phyloP scores from a whole-genome alignment of 2,113 vertebrate genomes.

The Triplophysa rosa region DNA sequence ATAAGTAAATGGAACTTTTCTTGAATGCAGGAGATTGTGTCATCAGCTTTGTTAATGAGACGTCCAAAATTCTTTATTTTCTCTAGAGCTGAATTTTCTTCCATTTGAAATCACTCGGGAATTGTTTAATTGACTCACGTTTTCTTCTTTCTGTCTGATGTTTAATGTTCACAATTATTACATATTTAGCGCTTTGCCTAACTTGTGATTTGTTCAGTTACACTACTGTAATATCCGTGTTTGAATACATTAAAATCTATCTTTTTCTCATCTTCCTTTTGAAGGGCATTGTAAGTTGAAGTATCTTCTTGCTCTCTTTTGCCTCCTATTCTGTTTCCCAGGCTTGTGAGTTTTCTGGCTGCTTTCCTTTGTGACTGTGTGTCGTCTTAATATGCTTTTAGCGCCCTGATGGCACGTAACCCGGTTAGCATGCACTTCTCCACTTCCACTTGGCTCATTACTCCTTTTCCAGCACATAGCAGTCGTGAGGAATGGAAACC shows the following conservation, averaged over 20 bases:
- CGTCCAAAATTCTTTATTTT: neutral
- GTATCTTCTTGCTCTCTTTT: neutral
- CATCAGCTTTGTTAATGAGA: constrained; percentile 28
- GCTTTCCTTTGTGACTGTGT: constrained; percentile 17
- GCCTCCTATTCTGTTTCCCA: neutral
- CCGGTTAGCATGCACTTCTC: constrained; percentile 28
- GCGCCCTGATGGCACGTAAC: constrained; percentile 23
- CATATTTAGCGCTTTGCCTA: too few relatives aligned
- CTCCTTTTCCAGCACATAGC: neutral
- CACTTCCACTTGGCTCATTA: constrained; percentile 25
- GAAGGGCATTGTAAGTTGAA: neutral
- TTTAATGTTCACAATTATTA: neutral
- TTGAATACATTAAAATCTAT: neutral
- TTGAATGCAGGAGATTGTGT: constrained; percentile 10
- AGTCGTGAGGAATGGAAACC: constrained; percentile 5
- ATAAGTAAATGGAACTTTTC: neutral
- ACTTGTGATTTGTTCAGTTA: neutral
- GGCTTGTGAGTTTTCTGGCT: neutral
- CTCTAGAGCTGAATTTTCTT: neutral
- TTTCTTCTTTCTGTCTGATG: neutral
- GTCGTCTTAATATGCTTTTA: constrained; percentile 4
- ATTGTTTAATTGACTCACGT: neutral
- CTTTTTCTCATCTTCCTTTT: neutral
- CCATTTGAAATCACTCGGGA: neutral
- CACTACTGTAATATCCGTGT: neutral